Evolutionary conservation across 2,113 vertebrate species (phyloP), one percentile per base, ranked within the genome.

Genomic region (Actenoides hombroni): DNA sequence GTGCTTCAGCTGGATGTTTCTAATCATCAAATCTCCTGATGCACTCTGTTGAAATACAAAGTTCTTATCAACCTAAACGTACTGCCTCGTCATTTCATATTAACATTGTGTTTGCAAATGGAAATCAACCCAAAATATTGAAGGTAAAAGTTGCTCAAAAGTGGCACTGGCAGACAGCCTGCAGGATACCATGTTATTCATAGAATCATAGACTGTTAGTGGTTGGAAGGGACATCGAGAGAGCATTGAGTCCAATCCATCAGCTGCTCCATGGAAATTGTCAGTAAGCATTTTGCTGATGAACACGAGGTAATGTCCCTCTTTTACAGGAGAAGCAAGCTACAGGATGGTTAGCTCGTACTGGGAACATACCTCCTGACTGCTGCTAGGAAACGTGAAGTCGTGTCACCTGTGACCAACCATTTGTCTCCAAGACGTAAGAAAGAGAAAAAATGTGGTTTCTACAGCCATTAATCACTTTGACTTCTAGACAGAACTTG

Each of bases 1-100:
- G 12, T 99, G 99, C 63, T 98, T 99, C 91, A 99, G 97, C 97
- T 99, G 99, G 93, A 99, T 99, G 98, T 99, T 99, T 80, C 99
- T 98, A 94, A 99, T 99, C 99, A 99, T 99, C 69, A 99, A 93
- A 96, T 99, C 99, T 4, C 99, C 99, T 0, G 99, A 98, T 3
- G 99, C 98, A 64, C 97, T 99, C 99, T 99, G 93, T 35, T 4
- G 19, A 68, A 54, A 94, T 3, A 91, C 49, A 87, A 33, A 61
- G 33, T 19, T 33, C 2, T 10, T 9, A 19, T 48, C 12, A 73
- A 26, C 0, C 3, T 13, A 19, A 59, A 35, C 2, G 20, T 5
- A 11, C 17, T 24, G 31, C 39, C 29, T 5, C 21, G 40, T 6
- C 10, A 68, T 2, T 44, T 2, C 8, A 28, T 8, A 3, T 8